Evolutionary conservation across 2,888 invertebrate species (phyloP), one percentile per base, ranked within the genome.

Genomic region (Pammene fasciana): DNA sequence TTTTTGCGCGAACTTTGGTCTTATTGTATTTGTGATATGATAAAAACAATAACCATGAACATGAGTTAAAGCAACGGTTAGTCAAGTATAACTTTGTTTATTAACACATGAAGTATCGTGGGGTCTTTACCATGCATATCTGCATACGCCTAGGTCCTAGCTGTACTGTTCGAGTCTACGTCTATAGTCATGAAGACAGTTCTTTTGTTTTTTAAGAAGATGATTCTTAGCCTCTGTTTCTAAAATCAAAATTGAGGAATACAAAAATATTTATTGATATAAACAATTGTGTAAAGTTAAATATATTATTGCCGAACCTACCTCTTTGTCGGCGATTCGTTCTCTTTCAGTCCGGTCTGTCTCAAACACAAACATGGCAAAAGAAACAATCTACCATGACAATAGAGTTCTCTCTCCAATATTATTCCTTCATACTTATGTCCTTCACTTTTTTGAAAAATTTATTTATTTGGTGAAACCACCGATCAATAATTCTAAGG

Each of bases 361-460:
- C 86, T 77, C 84, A 77, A 83, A 90, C 88, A 87, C 86, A 88
- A 82, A 90, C 86, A 88, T 87, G 84, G 86, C 90, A 89, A 90
- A 92, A 92, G 90, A 89, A 87, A 91, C 92, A 92, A 90, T 92
- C 91, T 92, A 92, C 90, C 92, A 92, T 92, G 92, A 92, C 92
- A 90, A 90, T 92, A 92, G 92, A 92, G 85, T 85, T 77, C 11
- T 57, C 16, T 83, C 90, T 91, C 92, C 92, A 92, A 91, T 90
- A 90, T 81, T 90, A 90, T 90, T 90, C 81, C 86, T 85, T 82
- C 70, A 57, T 55, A 34, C 14, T 10, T 64, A 52, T 26, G 26
- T 26, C 26, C 26, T 26, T 26, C 11, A 13, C 26, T 10, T 10
- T 26, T 18, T 43, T 11, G 48, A 18, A 52, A 18, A 52, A 48